Base-by-base conservation (phyloP, 2,113 vertebrate species). In the Nymphicus hollandicus region DNA sequence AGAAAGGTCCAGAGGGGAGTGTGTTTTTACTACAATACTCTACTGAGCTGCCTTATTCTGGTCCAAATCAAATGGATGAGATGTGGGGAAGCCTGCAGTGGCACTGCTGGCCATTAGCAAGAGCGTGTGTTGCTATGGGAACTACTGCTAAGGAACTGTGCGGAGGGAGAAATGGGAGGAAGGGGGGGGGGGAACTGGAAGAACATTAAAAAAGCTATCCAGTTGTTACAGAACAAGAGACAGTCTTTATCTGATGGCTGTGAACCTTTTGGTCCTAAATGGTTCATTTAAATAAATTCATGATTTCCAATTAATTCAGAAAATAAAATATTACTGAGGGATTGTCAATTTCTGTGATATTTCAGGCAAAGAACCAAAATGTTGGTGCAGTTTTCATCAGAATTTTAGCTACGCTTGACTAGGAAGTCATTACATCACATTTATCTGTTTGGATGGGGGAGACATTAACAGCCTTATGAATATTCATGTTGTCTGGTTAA, bases 381-480 rank as follows among this genome's bases (percentile, higher is more conserved):
- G 96, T 98, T 98, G 98, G 96, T 97, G 96, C 97, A 92, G 93
- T 98, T 98, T 98, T 98, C 98, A 96, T 97, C 97, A 98, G 98
- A 98, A 98, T 98, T 98, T 98, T 98, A 98, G 98, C 98, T 98
- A 99, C 98, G 98, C 98, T 98, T 98, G 98, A 98, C 97, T 99
- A 98, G 98, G 97, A 98, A 98, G 98, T 98, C 98, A 98, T 98
- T 98, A 98, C 98, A 98, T 98, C 98, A 98, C 98, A 98, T 99
- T 99, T 98, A 98, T 99, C 98, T 98, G 98, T 98, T 98, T 98
- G 98, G 98, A 98, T 98, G 98, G 97, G 98, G 98, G 97, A 98
- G 98, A 98, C 98, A 98, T 99, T 99, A 99, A 98, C 98, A 97
- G 97, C 97, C 97, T 98, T 98, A 98, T 99, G 98, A 99, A 99